Evolutionary conservation across 2,888 invertebrate species (phyloP).

Genomic region (Melanophora roralis): DNA sequence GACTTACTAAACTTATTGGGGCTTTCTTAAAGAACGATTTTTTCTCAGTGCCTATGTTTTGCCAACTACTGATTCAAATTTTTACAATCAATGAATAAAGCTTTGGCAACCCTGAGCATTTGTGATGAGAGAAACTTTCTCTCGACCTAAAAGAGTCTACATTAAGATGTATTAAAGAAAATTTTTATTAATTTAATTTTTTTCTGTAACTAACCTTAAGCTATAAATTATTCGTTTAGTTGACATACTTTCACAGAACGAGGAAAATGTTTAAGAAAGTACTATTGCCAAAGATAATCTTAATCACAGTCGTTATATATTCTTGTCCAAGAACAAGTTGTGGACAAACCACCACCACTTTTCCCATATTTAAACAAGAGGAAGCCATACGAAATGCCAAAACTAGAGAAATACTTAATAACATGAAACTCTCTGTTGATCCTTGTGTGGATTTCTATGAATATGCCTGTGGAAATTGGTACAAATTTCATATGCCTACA

Average conservation of each 20-base stretch:
- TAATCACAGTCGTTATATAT: conserved; percentile 11
- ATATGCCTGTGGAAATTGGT: conserved; percentile 74
- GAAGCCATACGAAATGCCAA: conserved; percentile 66
- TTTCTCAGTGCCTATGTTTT: neutral
- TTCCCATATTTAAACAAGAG: conserved; percentile 66
- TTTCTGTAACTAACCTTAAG: conserved; percentile 33
- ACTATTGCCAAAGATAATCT: neutral
- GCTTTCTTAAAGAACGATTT: no score
- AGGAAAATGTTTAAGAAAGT: conserved; percentile 33
- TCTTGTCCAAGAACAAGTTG: neutral
- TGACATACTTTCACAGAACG: conserved; percentile 24
- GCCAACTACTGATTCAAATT: neutral
- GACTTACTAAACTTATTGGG: no score
- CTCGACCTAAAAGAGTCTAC: neutral
- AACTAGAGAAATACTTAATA: conserved; percentile 66
- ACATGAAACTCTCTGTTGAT: conserved; percentile 69
- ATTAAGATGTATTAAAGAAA: neutral
- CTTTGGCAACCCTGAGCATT: conserved; percentile 21
- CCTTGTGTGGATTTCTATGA: conserved; percentile 75
- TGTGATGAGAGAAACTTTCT: neutral
- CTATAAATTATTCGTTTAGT: conserved; percentile 40
- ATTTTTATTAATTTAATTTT: conserved; percentile 13
- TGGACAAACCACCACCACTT: conserved; percentile 34
- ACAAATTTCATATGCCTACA: conserved; percentile 40
- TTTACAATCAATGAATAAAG: neutral